Percentiles rank a stretch among this genome's conserved stretches.
Conservation (phyloP, 2,113 vertebrate species). For the Procapra przewalskii region DNA sequence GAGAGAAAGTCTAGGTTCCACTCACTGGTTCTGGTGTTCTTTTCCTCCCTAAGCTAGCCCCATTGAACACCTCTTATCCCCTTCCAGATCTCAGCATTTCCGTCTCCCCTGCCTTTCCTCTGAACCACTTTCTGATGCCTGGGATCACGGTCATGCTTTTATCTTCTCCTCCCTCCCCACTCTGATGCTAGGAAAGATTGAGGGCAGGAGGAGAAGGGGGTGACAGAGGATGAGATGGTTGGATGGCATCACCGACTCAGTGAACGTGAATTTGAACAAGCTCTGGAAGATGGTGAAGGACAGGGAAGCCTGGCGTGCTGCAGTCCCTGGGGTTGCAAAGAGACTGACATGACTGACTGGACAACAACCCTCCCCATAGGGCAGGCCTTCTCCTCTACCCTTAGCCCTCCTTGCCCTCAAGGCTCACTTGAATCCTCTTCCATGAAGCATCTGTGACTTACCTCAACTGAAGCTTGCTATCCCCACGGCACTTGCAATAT, state of each 20-base stretch:
- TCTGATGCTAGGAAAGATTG: background rate
- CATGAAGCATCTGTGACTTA: background rate
- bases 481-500: background rate
- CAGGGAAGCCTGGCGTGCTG: background rate
- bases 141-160: background rate
- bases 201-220: background rate
- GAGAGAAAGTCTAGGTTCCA: constrained; percentile 60
- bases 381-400: background rate
- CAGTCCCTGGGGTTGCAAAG: background rate
- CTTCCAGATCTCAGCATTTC: background rate
- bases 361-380: background rate
- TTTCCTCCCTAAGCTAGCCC: constrained; percentile 25
- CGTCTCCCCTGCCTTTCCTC: background rate
- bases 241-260: background rate
- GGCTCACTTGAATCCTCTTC: background rate
- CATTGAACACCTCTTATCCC: background rate
- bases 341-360: background rate
- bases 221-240: background rate
- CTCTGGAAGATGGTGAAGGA: background rate
- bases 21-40: constrained; percentile 64
- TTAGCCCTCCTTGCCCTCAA: background rate
- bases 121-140: background rate
- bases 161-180: background rate
- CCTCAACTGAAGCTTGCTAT: background rate
- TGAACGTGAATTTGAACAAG: background rate